Base-by-base conservation (phyloP, 92 coral and sea anemone species). In the Galaxea fascicularis region DNA sequence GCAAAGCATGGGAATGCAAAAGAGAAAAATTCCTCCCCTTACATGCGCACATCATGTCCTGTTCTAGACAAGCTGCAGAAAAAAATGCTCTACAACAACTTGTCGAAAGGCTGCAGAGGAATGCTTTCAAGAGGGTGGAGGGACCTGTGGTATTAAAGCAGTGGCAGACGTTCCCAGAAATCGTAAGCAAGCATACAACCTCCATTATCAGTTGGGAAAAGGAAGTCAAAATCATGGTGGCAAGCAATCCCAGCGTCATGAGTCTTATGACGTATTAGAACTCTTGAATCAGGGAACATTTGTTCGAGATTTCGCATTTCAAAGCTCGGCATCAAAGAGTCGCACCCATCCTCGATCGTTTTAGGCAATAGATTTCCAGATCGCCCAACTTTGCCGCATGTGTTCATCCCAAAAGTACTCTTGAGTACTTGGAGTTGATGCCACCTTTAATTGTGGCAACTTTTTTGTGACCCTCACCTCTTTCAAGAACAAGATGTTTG, bases 391-490 rank as follows among this genome's bases (percentile, higher is more conserved):
- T 20, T 89, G 53, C 46, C 79, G 86, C 35, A 89, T 88, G 64
- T 73, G 74, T 54, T 28, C 92, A 39, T 60, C 79, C 30, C 79
- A 31, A 65, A 84, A 65, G 80, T 89, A 83, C 53, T 53, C 62
- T 78, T 75, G 85, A 46, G 87, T 87, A 14, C 88, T 90, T n/a
- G 66, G 91, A 45, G 60, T 90, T 70, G 85, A 90, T 74, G 93
- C 88, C 24, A 90, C 79, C 35, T 90, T 90, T 62, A 90, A 90
- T 64, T 90, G 93, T 85, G 90, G 90, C 46, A 68, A 90, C 51
- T 90, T 80, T 74, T 90, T 73, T 28, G 88, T 85, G 10, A 90
- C 93, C 53, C 84, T 79, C 16, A 89, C 76, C 54, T 89, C 92
- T 0, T 85, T 46, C 73, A 28, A 57, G 60, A 24, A 89, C 81